These are phyloP conservation scores for Drosophila longiperda DNA, from an alignment of 2,888 invertebrate genomes.

Conservation along the genomic window DNA sequence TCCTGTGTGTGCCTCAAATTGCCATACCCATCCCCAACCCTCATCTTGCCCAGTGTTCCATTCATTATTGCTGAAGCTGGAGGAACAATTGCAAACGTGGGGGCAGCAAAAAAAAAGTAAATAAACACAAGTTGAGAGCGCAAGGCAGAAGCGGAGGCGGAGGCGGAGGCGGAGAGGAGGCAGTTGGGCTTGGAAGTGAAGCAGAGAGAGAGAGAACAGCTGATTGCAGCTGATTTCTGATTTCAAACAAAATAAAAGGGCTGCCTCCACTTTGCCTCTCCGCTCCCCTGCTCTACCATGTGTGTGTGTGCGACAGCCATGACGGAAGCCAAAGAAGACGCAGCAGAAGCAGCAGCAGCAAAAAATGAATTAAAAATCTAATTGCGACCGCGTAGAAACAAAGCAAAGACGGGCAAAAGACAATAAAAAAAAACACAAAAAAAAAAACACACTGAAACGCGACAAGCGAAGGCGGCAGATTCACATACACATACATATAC, in stretches of 20 bases:
- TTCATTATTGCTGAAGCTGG: constrained; percentile 53
- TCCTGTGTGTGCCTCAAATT: constrained; percentile 51
- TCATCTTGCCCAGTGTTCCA: constrained; percentile 12
- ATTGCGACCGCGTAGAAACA: constrained; percentile 78
- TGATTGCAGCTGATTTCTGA: constrained; percentile 79
- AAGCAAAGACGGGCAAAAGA: constrained; percentile 68
- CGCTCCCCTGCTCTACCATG: background rate
- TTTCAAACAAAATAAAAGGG: constrained; percentile 43
- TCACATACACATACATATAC: constrained; percentile 14
- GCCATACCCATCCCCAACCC: background rate
- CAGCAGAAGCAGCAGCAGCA: constrained; percentile 50
- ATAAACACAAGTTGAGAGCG: constrained; percentile 62
- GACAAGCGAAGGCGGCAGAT: constrained; percentile 40
- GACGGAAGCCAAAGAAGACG: constrained; percentile 74
- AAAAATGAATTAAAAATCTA: constrained; percentile 78
- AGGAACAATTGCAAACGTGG: constrained; percentile 34
- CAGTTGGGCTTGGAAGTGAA: background rate
- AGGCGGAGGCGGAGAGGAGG: too few species aligned
- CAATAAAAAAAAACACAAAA: constrained; percentile 49
- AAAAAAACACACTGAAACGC: constrained; percentile 49
- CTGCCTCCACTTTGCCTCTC: constrained; percentile 17
- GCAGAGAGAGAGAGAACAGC: constrained; percentile 67
- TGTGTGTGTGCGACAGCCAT: constrained; percentile 64
- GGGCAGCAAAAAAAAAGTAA: constrained; percentile 55
- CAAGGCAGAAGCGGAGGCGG: constrained; percentile 10